These are phyloP conservation scores for Pachycephala philippinensis DNA, from an alignment of 2,113 vertebrate species.

Conservation along the genomic window DNA sequence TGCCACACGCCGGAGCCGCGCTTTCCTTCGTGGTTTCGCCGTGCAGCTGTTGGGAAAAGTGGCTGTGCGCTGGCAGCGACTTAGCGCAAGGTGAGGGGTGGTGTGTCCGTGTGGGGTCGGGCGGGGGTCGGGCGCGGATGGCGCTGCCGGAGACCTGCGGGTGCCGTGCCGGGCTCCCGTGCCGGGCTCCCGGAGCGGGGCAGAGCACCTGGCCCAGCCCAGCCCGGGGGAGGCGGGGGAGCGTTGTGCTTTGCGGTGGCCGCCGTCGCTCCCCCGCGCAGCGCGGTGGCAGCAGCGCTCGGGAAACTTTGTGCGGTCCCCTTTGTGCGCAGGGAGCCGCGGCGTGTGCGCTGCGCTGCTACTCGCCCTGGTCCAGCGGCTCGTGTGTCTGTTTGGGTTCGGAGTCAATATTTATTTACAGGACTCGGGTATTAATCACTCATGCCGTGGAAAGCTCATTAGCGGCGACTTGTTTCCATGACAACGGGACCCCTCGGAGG, in stretches of 20 bases:
- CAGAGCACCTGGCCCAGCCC: neutral
- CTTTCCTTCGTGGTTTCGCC: neutral
- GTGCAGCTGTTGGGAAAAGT: neutral
- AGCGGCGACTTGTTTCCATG: slow-evolving; percentile 59
- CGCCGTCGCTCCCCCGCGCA: neutral
- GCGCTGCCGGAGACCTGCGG: neutral
- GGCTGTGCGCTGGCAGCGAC: neutral
- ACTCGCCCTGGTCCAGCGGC: neutral
- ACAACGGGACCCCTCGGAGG: slow-evolving; percentile 49
- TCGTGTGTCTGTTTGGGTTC: neutral
- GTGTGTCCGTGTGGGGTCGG: accelerated
- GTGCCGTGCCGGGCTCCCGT: too few relatives aligned
- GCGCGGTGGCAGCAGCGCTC: neutral
- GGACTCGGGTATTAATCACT: neutral
- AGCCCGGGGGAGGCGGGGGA: too few relatives aligned
- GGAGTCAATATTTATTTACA: neutral
- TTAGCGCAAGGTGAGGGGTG: neutral
- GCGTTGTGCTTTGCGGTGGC: neutral
- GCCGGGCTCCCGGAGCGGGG: neutral
- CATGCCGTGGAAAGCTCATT: slow-evolving; percentile 15
- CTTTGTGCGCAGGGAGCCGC: neutral
- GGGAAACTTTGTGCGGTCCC: neutral
- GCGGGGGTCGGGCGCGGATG: too few relatives aligned
- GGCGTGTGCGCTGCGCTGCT: neutral
- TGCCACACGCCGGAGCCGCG: too few relatives aligned